Evolutionary conservation across 2,797 vertebrate genomes (phyloP).

Genomic region (Myripristis murdjan): DNA sequence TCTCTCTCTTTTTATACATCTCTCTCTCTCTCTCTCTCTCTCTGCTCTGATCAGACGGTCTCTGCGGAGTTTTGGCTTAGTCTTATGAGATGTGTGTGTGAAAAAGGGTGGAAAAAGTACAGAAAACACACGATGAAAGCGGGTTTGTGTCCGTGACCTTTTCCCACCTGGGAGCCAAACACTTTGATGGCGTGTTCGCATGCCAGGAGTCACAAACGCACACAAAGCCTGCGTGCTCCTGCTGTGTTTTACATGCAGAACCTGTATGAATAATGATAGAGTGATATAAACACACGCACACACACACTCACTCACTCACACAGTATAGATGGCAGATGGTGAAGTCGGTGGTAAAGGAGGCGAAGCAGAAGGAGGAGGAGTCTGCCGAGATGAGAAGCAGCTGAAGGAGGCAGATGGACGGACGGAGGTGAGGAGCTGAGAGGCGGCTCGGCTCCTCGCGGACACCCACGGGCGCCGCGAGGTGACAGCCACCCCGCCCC

Average conservation of each 20-base stretch:
- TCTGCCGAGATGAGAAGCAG: slow-evolving; percentile 23
- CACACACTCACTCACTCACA: slow-evolving; percentile 9
- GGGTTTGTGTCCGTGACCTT: no score
- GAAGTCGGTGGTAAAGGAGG: background rate
- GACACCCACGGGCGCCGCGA: slow-evolving; percentile 1
- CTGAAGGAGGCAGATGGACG: slow-evolving; percentile 52
- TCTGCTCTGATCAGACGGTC: slow-evolving; percentile 39
- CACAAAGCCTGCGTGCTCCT: slow-evolving; percentile 13
- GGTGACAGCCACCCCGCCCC: background rate
- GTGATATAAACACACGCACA: slow-evolving; percentile 24
- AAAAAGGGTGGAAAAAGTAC: background rate
- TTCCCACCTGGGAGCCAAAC: slow-evolving; percentile 47
- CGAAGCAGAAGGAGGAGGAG: slow-evolving; percentile 8
- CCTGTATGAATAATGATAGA: slow-evolving; percentile 40
- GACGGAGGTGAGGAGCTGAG: slow-evolving; percentile 31
- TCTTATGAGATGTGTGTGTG: slow-evolving; percentile 20
- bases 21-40: no score
- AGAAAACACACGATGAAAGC: no score
- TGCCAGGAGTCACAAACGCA: slow-evolving; percentile 3
- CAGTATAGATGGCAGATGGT: slow-evolving; percentile 27
- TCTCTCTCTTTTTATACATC: no score
- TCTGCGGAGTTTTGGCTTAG: slow-evolving; percentile 28
- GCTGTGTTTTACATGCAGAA: slow-evolving; percentile 37
- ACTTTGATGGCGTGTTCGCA: slow-evolving; percentile 1
- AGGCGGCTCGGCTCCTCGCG: slow-evolving; percentile 19